Evolutionary conservation across 2,113 vertebrate species (phyloP).

Genomic region (Colius striatus): DNA sequence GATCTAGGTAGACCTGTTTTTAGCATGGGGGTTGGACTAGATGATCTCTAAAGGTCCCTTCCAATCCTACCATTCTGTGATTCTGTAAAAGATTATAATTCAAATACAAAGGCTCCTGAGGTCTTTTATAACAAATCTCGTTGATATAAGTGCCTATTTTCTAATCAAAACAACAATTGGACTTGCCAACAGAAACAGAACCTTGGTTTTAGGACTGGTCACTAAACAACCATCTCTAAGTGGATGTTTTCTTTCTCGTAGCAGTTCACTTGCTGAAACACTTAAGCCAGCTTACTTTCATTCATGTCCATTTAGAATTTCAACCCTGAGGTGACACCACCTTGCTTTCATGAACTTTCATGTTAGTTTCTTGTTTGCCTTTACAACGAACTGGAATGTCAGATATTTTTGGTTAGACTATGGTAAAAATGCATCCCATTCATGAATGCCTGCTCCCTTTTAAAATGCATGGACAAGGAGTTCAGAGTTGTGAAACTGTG

Average conservation of each 20-base stretch:
- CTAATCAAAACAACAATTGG: background rate
- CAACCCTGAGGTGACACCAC: background rate
- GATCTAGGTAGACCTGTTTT: too few relatives aligned
- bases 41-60: too few relatives aligned
- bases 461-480: background rate
- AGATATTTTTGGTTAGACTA: background rate
- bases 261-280: background rate
- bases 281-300: background rate
- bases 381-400: background rate
- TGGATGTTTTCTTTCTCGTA: background rate
- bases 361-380: background rate
- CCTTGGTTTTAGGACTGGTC: background rate
- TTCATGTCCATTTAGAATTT: background rate
- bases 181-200: background rate
- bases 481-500: background rate
- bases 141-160: background rate
- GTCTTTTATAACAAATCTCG: background rate
- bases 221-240: background rate
- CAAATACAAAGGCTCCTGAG: background rate
- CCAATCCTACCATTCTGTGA: too few relatives aligned
- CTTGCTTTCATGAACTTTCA: background rate
- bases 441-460: background rate
- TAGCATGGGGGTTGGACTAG: too few relatives aligned
- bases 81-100: background rate
- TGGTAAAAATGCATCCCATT: background rate